Evolutionary conservation across 2,797 vertebrate genomes (phyloP), one percentile per base, ranked within the genome.

Genomic region (Odontamblyopus lacepedii): DNA sequence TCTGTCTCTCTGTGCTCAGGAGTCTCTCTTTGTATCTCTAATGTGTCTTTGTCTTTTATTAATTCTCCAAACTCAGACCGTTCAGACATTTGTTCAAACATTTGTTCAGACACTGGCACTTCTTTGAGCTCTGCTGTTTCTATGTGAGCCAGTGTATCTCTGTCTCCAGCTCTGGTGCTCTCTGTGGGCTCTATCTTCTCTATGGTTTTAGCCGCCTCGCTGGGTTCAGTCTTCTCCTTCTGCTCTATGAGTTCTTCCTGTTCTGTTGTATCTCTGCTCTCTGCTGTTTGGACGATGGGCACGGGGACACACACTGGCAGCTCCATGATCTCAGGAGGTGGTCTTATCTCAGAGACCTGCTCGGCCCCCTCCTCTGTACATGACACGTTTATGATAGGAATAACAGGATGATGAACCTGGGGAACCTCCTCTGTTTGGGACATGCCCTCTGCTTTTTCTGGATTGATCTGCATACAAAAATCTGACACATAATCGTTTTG

Each of bases 381-480:
- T 23, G 85, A 92, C 74, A 94, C 75, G 80, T 82, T 93, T 75
- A 93, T 92, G 56, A 87, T 66, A 72, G 93, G 93, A 78, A 93
- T 84, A 78, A 93, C 83, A 61, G 68, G 19, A 38, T 56, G 73
- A 44, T 83, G 78, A 57, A 75, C 79, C 53, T 76, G 87, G 78
- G 76, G 72, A 30, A 70, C 74, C 38, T 63, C 38, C 55, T 84
- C 75, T 55, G 64, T 86, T 86, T 85, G 80, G 53, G 64, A 79
- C 91, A 89, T 65, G 66, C 87, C 87, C 71, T 88, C 81, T 35
- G 26, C 50, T 69, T 80, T 78, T 67, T 76, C 65, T 51, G 63
- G 50, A 29, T 87, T 77, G 75, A 76, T 76, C 63, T 74, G 82
- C 78, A 80, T 75, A 67, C n/a, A 71, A 67, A 48, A 63, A 70